A percentile compares a stretch with the other conserved stretches of the same genome.
These are phyloP conservation scores for Agonopterix alstromeriana DNA, from an alignment of 2,888 invertebrate genomes.

Conservation along the genomic window DNA sequence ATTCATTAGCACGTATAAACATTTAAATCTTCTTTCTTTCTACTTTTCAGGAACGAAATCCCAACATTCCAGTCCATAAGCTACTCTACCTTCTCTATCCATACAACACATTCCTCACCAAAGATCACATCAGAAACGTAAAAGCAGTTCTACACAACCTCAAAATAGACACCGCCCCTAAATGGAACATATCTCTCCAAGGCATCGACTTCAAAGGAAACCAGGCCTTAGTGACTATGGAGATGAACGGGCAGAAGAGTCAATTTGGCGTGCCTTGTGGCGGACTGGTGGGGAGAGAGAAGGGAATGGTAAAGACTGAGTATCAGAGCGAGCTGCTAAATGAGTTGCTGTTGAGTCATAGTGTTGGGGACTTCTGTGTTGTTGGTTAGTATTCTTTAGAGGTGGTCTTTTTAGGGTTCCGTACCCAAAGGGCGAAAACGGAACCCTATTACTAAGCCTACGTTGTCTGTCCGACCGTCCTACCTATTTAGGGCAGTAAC, in stretches of 20 bases:
- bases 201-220: constrained; percentile 42
- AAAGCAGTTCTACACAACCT: constrained; percentile 82
- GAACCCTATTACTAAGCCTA: too few relatives aligned
- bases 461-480: too few relatives aligned
- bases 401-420: too few relatives aligned
- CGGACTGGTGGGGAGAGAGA: constrained; percentile 24
- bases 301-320: constrained; percentile 79
- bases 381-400: constrained; percentile 68
- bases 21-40: too few relatives aligned
- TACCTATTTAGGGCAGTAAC: too few relatives aligned
- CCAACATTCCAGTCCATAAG: constrained; percentile 80
- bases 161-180: constrained; percentile 48
- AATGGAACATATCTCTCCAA: constrained; percentile 33
- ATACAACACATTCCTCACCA: constrained; percentile 85
- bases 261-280: constrained; percentile 61
- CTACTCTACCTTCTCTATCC: constrained; percentile 89
- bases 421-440: too few relatives aligned
- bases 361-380: constrained; percentile 90
- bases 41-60: constrained; percentile 81
- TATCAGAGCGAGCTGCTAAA: constrained; percentile 88
- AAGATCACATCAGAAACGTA: constrained; percentile 85
- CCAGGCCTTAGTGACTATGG: constrained; percentile 54
- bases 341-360: constrained; percentile 86
- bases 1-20: too few relatives aligned
- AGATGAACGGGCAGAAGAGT: constrained; percentile 50